phyloP scores from a whole-genome alignment of 2,113 vertebrate species.

The Felis catus region DNA sequence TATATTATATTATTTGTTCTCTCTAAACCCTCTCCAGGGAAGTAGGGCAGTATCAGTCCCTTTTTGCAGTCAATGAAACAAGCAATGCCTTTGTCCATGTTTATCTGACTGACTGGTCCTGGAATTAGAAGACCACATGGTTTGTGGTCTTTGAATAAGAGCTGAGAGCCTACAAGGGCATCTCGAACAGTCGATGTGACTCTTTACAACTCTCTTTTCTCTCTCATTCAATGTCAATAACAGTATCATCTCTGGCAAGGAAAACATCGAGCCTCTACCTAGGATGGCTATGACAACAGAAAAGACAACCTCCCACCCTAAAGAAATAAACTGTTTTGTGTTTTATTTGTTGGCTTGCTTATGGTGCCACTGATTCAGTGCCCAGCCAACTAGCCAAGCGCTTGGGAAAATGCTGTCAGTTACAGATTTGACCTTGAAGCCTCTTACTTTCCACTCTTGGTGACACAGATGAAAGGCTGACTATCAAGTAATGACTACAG shows the following conservation, averaged over 20 bases:
- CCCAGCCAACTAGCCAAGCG: background rate
- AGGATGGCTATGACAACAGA: background rate
- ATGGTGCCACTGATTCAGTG: background rate
- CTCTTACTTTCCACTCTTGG: background rate
- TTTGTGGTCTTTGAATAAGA: background rate
- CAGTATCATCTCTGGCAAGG: background rate
- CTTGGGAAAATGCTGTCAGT: background rate
- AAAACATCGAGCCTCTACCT: background rate
- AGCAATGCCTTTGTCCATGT: background rate
- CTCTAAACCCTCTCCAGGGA: background rate
- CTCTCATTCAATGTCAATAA: background rate
- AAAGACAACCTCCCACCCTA: background rate
- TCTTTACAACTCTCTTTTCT: background rate
- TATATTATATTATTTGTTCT: background rate
- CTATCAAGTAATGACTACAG: background rate
- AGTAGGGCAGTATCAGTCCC: background rate
- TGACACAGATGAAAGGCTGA: background rate
- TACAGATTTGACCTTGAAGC: background rate
- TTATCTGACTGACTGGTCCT: background rate
- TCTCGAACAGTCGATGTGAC: background rate
- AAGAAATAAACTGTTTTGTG: background rate
- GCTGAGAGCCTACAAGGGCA: background rate
- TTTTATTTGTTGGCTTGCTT: background rate
- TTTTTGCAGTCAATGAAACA: constrained; percentile 8
- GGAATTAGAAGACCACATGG: background rate